Evolutionary conservation across 2,888 invertebrate species (phyloP).

Genomic region (Philereme transversata): DNA sequence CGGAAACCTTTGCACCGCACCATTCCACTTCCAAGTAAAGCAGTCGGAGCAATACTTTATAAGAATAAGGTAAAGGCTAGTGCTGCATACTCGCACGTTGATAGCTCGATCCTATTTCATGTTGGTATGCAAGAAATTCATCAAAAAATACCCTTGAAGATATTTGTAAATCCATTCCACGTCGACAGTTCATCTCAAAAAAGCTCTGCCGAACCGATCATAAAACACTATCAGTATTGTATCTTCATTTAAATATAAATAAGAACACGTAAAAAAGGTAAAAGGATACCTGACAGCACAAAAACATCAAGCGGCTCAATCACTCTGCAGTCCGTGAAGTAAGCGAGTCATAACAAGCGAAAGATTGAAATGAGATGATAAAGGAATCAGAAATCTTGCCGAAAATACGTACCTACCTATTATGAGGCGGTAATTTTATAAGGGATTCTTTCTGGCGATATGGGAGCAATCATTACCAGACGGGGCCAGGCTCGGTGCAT

Average conservation of each 20-base stretch:
- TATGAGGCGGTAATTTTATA: constrained; percentile 78
- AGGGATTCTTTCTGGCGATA: constrained; percentile 78
- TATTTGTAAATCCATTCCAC: constrained; percentile 19
- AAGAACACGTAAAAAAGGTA: constrained; percentile 53
- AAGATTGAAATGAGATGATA: constrained; percentile 81
- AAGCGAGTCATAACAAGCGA: constrained; percentile 75
- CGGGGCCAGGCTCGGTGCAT: constrained; percentile 55
- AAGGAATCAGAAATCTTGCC: constrained; percentile 79
- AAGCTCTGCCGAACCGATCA: constrained; percentile 28
- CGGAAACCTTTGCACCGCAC: constrained; percentile 36
- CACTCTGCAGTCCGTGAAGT: constrained; percentile 61
- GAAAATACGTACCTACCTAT: constrained; percentile 76
- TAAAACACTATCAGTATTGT: constrained; percentile 45
- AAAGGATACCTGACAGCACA: constrained; percentile 54
- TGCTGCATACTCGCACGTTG: constrained; percentile 7
- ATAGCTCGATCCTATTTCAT: constrained; percentile 7
- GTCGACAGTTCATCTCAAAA: constrained; percentile 26
- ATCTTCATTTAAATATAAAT: constrained; percentile 61
- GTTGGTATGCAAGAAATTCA: not conserved
- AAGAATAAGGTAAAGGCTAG: constrained; percentile 11
- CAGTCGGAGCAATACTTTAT: constrained; percentile 19
- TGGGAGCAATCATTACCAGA: constrained; percentile 76
- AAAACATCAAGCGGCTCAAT: constrained; percentile 68
- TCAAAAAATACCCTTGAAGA: constrained; percentile 2
- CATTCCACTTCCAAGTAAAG: constrained; percentile 28